Conservation (phyloP, 2,888 invertebrate species). For the Lasioglossum villosulum region DNA sequence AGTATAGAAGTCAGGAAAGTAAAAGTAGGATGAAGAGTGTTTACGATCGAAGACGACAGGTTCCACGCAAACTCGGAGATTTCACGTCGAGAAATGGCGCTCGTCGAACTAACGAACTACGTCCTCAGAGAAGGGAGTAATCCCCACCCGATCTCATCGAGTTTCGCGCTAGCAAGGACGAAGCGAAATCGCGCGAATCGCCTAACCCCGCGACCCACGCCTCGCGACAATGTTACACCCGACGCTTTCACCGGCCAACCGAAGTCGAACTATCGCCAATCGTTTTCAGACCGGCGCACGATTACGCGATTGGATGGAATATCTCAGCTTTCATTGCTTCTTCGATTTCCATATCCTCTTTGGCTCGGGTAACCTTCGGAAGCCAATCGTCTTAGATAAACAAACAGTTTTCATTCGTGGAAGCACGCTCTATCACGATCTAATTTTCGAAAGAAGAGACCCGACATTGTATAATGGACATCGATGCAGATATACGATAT, state of each 20-base stretch:
- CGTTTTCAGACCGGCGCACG: constrained; percentile 4
- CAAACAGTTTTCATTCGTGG: neutral
- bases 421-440: neutral
- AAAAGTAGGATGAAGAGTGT: constrained; percentile 40
- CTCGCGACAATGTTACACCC: constrained; percentile 71
- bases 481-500: too few relatives aligned
- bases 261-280: constrained; percentile 39
- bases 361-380: neutral
- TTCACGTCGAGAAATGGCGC: constrained; percentile 48
- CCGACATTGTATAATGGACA: too few relatives aligned
- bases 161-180: constrained; percentile 56
- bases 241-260: constrained; percentile 72
- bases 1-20: neutral
- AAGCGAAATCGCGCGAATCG: constrained; percentile 66
- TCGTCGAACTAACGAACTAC: constrained; percentile 43
- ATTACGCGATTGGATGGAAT: neutral
- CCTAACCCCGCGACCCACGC: constrained; percentile 69
- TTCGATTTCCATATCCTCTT: neutral
- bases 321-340: neutral
- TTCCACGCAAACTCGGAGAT: constrained; percentile 22
- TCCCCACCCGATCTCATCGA: constrained; percentile 38
- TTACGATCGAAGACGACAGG: constrained; percentile 40
- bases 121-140: constrained; percentile 18
- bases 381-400: neutral
- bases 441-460: neutral